phyloP scores from a whole-genome alignment of 1,140 invertebrate species.

The Drosophila serrata region DNA sequence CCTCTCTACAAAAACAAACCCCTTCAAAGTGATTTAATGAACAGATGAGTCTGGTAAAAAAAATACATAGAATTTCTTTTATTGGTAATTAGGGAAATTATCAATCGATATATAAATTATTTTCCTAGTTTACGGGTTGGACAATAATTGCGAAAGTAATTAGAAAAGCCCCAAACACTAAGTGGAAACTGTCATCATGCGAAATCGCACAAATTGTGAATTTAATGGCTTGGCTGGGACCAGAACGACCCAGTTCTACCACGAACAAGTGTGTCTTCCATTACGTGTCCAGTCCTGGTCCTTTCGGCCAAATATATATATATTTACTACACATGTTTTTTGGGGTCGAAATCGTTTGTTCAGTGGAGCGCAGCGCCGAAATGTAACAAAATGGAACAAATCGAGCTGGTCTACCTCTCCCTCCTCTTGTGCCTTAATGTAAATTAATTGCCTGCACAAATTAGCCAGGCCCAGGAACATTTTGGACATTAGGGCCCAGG shows the following conservation, averaged over 20 bases:
- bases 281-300: conserved; percentile 9
- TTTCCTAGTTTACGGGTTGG: conserved; percentile 1
- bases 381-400: conserved; percentile 76
- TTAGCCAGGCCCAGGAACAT: conserved; percentile 67
- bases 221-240: conserved; percentile 39
- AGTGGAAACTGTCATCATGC: conserved; percentile 56
- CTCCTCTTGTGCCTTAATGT: conserved; percentile 47
- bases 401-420: conserved; percentile 15
- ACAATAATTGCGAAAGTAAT: conserved; percentile 52
- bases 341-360: conserved; percentile 5
- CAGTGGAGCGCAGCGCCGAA: conserved; percentile 29
- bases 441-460: conserved; percentile 82
- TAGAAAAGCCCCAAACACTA: conserved; percentile 33
- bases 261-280: conserved; percentile 43
- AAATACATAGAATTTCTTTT: not conserved
- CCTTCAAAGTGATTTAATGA: not conserved
- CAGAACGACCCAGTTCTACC: conserved; percentile 11
- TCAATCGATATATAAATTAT: conserved; percentile 26
- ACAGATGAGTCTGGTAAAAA: not conserved
- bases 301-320: conserved; percentile 16
- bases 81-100: not conserved
- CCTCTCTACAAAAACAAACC: not conserved
- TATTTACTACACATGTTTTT: conserved; percentile 40
- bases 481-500: conserved; percentile 52
- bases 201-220: conserved; percentile 55